Evolutionary conservation across 2,797 vertebrate genomes (phyloP), one percentile per base, ranked within the genome.

Genomic region (Melanotaenia boesemani): DNA sequence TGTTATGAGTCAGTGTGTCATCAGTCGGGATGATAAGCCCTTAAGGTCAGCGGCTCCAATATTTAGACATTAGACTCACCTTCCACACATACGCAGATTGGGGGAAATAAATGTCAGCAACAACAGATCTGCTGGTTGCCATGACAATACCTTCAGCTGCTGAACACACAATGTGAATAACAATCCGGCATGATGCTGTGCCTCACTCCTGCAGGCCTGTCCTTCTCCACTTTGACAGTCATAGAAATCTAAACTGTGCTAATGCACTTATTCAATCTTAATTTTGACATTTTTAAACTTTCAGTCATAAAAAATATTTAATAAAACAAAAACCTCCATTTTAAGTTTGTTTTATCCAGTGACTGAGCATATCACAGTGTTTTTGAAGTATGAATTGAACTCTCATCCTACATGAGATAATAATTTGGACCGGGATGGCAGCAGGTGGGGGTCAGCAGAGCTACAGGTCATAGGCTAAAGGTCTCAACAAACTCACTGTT

Each of bases 81-180:
- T 91, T 82, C 39, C 70, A 63, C 77, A 80, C 72, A 72, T 65
- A 83, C 71, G 76, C 57, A 62, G 74, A 89, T 74, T 75, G 79
- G 80, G 89, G 90, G 28, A 88, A 84, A 89, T 91, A 86, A 94
- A 92, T 87, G 86, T 92, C 92, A 91, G 89, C 86, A 87, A 91
- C 88, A 90, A 91, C 89, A 89, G 92, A 88, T 86, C 87, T 72
- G 59, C 79, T 7, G 80, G 94, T 95, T 94, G 92, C 93, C 81
- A 93, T 94, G 93, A 82, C 87, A 63, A 95, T 82, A 67, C 82
- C 79, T 86, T 87, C 89, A 87, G 89, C 85, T 90, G 88, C 88
- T 63, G 83, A 93, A 88, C 84, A 91, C 86, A 80, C 85, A 75
- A 22, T 75, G 73, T 92, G 94, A 94, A 95, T 95, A 94, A 93